These are phyloP conservation scores for Leiothrix lutea DNA, from an alignment of 2,113 vertebrate species.

Conservation along the genomic window DNA sequence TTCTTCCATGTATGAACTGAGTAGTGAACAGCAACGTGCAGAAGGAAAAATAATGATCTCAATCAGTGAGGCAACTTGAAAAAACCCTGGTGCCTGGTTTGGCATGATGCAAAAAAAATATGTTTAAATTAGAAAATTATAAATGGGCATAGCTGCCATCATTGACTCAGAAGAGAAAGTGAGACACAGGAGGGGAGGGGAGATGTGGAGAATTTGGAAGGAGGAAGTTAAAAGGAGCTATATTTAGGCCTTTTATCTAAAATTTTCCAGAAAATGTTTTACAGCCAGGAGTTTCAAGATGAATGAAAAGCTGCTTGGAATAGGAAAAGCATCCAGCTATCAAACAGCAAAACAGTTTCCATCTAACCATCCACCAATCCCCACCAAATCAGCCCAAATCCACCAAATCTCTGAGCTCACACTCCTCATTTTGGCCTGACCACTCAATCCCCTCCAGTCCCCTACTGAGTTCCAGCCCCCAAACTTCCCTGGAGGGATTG, in stretches of 20 bases:
- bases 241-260: neutral
- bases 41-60: neutral
- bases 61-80: neutral
- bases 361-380: neutral
- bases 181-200: neutral
- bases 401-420: neutral
- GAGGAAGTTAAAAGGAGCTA: neutral
- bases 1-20: neutral
- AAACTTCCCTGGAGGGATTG: neutral
- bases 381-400: neutral
- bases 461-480: neutral
- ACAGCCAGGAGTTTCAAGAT: neutral
- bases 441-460: neutral
- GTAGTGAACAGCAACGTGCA: neutral
- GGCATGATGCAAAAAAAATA: neutral
- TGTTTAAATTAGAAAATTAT: neutral
- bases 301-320: neutral
- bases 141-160: neutral
- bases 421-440: neutral
- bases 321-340: neutral
- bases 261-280: neutral
- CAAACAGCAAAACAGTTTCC: neutral
- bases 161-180: neutral
- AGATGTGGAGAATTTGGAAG: neutral
- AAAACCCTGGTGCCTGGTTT: neutral